A percentile compares a stretch with the other conserved stretches of the same genome.
These are phyloP conservation scores for Unio pictorum DNA, from an alignment of 2,888 invertebrate genomes.

Conservation along the genomic window DNA sequence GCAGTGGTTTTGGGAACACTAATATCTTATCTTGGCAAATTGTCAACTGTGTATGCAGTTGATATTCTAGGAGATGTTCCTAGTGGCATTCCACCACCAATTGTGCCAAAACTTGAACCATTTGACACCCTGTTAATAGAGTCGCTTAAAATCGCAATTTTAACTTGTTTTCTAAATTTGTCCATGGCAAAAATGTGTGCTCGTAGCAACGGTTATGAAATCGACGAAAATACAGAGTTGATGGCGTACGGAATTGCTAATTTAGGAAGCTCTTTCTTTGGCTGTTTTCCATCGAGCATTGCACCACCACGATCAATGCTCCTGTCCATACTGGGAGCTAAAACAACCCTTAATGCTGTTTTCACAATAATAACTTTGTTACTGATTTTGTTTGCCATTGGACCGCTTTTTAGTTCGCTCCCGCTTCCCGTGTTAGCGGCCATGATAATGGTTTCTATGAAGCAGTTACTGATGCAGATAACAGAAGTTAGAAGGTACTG, in stretches of 20 bases:
- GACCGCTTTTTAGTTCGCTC: slow-evolving; percentile 58
- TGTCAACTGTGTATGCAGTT: slow-evolving; percentile 33
- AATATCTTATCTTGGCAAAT: slow-evolving; percentile 49
- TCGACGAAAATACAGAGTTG: slow-evolving; percentile 69
- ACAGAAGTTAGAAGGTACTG: slow-evolving; percentile 80
- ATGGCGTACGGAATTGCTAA: slow-evolving; percentile 69
- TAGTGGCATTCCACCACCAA: slow-evolving; percentile 49
- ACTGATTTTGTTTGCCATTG: slow-evolving; percentile 54
- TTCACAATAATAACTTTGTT: slow-evolving; percentile 55
- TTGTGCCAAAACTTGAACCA: slow-evolving; percentile 36
- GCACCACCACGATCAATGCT: slow-evolving; percentile 63
- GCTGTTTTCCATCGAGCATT: slow-evolving; percentile 67
- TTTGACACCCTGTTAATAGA: slow-evolving; percentile 28
- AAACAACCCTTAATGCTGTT: slow-evolving; percentile 48
- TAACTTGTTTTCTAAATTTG: slow-evolving; percentile 43
- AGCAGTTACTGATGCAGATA: slow-evolving; percentile 77
- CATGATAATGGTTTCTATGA: slow-evolving; percentile 71
- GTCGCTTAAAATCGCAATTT: slow-evolving; percentile 45
- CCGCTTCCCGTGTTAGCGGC: slow-evolving; percentile 68
- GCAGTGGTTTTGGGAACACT: slow-evolving; percentile 53
- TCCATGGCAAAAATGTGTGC: slow-evolving; percentile 67
- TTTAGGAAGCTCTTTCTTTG: slow-evolving; percentile 67
- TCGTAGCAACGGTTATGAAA: slow-evolving; percentile 61
- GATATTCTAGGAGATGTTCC: slow-evolving; percentile 53
- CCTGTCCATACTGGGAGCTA: slow-evolving; percentile 56